Evolutionary conservation across 2,113 vertebrate species (phyloP).

Genomic region (Cettia cetti): DNA sequence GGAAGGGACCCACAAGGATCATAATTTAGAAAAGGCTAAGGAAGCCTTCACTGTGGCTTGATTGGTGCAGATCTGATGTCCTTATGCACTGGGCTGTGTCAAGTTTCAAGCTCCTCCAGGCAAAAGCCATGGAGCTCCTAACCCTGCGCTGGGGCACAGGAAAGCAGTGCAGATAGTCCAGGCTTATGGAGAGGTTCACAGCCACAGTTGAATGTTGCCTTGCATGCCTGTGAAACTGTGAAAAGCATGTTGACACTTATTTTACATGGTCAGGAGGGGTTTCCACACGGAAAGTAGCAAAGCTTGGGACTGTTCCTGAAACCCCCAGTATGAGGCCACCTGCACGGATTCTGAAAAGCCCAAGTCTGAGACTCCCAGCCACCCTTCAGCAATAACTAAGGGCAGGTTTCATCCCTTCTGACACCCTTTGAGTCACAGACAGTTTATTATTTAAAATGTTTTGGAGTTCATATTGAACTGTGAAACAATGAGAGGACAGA

Average conservation of each 20-base stretch:
- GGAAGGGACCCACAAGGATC: background rate
- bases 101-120: background rate
- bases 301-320: background rate
- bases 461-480: background rate
- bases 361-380: background rate
- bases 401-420: background rate
- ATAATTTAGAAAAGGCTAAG: background rate
- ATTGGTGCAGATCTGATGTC: background rate
- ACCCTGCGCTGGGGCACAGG: background rate
- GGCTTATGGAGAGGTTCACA: background rate
- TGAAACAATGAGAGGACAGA: background rate
- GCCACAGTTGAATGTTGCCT: background rate
- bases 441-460: background rate
- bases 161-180: background rate
- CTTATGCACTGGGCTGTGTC: background rate
- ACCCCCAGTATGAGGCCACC: background rate
- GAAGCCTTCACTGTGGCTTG: background rate
- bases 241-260: background rate
- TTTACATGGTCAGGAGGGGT: background rate
- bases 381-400: background rate
- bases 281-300: background rate
- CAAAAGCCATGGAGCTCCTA: background rate
- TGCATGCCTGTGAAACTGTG: rapidly evolving
- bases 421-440: background rate
- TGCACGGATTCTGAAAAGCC: background rate